Conservation (phyloP, 2,113 vertebrate genomes). For the Phalacrocorax carbo region DNA sequence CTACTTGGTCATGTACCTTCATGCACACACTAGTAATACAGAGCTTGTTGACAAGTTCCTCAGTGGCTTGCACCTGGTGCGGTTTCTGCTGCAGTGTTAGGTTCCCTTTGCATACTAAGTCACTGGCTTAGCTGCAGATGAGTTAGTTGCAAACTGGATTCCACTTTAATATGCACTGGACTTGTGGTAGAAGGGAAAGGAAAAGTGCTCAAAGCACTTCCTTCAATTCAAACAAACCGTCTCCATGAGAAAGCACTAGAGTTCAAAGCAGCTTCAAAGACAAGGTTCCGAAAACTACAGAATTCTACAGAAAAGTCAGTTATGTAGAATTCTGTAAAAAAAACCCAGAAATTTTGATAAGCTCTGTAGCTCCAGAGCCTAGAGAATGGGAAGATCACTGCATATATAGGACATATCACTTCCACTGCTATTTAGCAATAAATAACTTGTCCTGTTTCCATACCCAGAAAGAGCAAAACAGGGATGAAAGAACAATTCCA, state of each 20-base stretch:
- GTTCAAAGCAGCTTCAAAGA: neutral
- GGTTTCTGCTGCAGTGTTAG: neutral
- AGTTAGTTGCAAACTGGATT: neutral
- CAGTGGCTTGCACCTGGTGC: neutral
- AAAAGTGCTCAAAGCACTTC: accelerated
- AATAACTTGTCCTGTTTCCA: neutral
- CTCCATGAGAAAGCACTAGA: neutral
- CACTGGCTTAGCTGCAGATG: neutral
- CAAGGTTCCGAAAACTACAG: neutral
- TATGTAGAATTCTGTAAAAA: neutral
- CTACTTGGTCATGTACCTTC: neutral
- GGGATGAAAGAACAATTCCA: neutral
- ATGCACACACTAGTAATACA: neutral
- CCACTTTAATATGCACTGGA: neutral
- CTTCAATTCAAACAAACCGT: neutral
- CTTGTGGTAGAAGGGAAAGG: neutral
- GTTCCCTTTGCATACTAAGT: neutral
- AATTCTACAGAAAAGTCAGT: neutral
- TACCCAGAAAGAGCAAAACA: neutral
- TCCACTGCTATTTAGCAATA: neutral
- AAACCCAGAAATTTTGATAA: neutral
- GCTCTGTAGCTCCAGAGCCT: neutral
- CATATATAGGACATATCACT: neutral
- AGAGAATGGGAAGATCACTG: neutral
- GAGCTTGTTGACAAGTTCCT: neutral